Evolutionary conservation across 1,140 invertebrate species (phyloP).

Genomic region (Drosophila auraria): DNA sequence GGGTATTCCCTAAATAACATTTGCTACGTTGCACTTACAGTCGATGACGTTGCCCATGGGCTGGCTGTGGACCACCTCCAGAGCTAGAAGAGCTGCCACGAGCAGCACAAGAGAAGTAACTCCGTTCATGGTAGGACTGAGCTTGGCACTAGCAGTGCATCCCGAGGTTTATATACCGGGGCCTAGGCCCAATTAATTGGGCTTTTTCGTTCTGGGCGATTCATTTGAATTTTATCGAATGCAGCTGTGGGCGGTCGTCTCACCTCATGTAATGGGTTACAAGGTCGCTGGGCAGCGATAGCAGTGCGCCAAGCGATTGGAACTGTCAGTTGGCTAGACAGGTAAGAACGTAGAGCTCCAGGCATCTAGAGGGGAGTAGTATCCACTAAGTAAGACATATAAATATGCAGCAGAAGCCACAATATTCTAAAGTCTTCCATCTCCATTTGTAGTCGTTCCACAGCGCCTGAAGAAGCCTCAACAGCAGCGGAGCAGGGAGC

Average conservation of each 20-base stretch:
- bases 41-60: slow-evolving; percentile 51
- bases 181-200: slow-evolving; percentile 22
- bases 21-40: slow-evolving; percentile 45
- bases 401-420: slow-evolving; percentile 4
- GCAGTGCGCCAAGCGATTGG: neutral
- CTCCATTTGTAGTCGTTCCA: slow-evolving; percentile 4
- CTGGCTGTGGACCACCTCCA: slow-evolving; percentile 1
- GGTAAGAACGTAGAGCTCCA: neutral
- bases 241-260: slow-evolving; percentile 70
- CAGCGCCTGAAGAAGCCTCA: neutral
- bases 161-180: slow-evolving; percentile 54
- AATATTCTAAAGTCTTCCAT: neutral
- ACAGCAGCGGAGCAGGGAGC: neutral
- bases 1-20: too few species aligned
- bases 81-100: slow-evolving; percentile 1
- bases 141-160: slow-evolving; percentile 20
- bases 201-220: slow-evolving; percentile 21
- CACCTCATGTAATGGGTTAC: slow-evolving; percentile 55
- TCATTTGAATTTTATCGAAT: slow-evolving; percentile 74
- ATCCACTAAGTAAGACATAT: slow-evolving; percentile 15
- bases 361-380: neutral
- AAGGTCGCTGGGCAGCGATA: slow-evolving; percentile 51
- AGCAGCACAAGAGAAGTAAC: slow-evolving; percentile 22
- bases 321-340: slow-evolving; percentile 9
- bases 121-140: slow-evolving; percentile 29